Evolutionary conservation across 2,888 invertebrate species (phyloP).

Genomic region (Himalopsyche kuldschensis): DNA sequence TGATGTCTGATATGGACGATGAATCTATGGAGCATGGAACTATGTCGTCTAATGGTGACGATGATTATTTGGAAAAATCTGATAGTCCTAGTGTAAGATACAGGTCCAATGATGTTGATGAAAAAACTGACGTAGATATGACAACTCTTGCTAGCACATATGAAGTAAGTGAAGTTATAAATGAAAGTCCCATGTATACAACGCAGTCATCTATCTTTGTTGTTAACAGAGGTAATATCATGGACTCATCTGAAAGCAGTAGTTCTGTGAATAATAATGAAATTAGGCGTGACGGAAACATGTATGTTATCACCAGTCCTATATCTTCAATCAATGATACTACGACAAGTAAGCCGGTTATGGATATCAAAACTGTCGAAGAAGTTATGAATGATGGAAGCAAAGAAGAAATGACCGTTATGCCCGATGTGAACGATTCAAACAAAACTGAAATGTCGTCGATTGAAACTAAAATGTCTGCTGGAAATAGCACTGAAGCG

Average conservation of each 20-base stretch:
- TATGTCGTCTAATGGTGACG: neutral
- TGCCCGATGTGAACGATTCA: neutral
- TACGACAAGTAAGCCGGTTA: neutral
- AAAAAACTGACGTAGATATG: neutral
- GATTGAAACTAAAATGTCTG: neutral
- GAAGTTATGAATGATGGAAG: neutral
- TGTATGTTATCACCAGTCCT: conserved; percentile 17
- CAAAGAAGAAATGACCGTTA: neutral
- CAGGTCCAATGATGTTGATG: neutral
- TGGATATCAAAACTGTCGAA: neutral
- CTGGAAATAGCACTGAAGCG: neutral
- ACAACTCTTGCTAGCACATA: conserved; percentile 14
- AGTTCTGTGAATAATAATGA: neutral
- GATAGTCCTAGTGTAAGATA: neutral
- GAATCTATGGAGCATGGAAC: neutral
- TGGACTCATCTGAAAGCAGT: neutral
- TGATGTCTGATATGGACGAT: neutral
- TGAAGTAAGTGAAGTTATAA: conserved; percentile 35
- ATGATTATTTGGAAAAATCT: neutral
- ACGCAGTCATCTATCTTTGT: conserved; percentile 22
- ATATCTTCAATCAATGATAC: conserved; percentile 16
- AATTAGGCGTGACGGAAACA: conserved; percentile 17
- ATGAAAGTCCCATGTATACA: conserved; percentile 29
- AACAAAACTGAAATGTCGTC: neutral
- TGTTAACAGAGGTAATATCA: neutral